Percentiles rank a stretch among this genome's conserved stretches.
Evolutionary conservation across 2,113 vertebrate genomes (phyloP).

Genomic region (Misgurnus mizolepis): DNA sequence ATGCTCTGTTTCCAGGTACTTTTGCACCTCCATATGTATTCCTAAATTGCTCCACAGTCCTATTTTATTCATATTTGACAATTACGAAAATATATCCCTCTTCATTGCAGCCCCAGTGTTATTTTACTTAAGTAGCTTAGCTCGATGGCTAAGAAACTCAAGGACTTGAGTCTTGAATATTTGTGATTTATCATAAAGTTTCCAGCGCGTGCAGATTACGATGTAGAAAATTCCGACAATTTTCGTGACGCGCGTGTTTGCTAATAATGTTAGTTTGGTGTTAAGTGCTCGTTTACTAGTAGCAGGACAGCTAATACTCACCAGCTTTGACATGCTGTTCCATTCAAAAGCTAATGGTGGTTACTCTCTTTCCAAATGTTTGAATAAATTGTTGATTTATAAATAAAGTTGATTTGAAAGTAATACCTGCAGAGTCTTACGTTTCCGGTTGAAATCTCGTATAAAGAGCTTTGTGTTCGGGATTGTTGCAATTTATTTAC

Average conservation of each 20-base stretch:
- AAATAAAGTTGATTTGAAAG: too few species aligned
- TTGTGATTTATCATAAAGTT: not conserved
- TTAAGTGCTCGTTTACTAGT: not conserved
- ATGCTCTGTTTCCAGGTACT: constrained; percentile 64
- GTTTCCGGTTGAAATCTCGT: not conserved
- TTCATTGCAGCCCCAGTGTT: not conserved
- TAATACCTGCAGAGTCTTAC: too few species aligned
- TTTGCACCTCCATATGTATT: not conserved
- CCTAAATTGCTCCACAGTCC: not conserved
- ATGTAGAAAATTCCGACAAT: not conserved
- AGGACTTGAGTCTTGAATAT: not conserved
- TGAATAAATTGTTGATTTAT: too few species aligned
- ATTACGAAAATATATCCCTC: not conserved
- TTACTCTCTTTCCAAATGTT: not conserved
- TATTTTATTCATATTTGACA: not conserved
- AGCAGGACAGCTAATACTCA: too few species aligned
- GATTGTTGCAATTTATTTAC: too few species aligned
- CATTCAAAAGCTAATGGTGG: not conserved
- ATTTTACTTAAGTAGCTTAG: not conserved
- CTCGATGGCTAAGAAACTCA: constrained; percentile 25
- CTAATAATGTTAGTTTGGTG: too few species aligned
- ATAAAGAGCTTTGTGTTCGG: not conserved
- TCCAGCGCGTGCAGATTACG: not conserved
- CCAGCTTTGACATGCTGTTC: not conserved
- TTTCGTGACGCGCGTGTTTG: not conserved